phyloP scores from a whole-genome alignment of 2,113 vertebrate species.

The Meriones unguiculatus region DNA sequence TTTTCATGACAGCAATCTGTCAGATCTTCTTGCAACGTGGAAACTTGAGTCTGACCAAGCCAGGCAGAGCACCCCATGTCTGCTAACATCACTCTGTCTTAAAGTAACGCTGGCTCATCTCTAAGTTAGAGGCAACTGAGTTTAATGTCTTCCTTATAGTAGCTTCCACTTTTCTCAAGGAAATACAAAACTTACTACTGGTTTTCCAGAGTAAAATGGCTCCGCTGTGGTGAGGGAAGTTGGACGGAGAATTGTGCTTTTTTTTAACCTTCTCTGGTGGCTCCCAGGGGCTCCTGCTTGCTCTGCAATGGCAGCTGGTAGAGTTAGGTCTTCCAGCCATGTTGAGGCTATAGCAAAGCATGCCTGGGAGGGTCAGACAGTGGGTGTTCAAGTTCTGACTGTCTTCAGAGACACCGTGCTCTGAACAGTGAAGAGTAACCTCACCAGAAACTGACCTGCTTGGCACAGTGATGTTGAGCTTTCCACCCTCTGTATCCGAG shows the following conservation, averaged over 20 bases:
- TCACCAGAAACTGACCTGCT: background rate
- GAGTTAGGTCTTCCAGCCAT: background rate
- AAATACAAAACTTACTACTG: background rate
- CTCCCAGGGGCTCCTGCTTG: rapidly evolving
- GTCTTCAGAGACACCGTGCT: background rate
- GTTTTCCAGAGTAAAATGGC: background rate
- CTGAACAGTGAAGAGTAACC: background rate
- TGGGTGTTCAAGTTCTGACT: background rate
- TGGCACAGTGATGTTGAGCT: background rate
- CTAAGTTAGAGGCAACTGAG: background rate
- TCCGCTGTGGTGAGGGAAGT: background rate
- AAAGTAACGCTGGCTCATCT: background rate
- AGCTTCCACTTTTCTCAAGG: constrained; percentile 43
- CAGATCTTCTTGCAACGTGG: background rate
- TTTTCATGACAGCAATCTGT: background rate
- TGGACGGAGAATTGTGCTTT: background rate
- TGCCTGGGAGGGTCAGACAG: background rate
- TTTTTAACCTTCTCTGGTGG: background rate
- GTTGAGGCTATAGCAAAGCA: background rate
- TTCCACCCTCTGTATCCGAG: background rate
- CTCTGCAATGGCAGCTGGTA: background rate
- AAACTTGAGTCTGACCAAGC: background rate
- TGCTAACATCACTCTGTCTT: background rate
- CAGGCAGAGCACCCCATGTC: rapidly evolving
- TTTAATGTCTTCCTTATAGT: background rate